phyloP scores from a whole-genome alignment of 2,113 vertebrate species.

The Stegostoma tigrinum region DNA sequence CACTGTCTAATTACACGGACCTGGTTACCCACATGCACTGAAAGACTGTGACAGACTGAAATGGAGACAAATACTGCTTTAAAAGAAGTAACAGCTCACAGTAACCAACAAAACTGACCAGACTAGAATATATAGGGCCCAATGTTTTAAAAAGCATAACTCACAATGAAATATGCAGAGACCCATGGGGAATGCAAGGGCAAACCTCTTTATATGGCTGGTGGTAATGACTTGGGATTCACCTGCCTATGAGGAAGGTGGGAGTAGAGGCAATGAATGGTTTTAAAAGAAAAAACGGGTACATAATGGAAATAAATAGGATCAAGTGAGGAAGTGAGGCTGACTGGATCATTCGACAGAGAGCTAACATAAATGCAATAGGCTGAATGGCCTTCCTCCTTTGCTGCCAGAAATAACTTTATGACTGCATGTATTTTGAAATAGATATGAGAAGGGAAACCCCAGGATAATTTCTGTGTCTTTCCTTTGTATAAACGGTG shows the following conservation, averaged over 20 bases:
- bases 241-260: background rate
- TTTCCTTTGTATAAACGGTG: background rate
- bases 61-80: background rate
- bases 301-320: background rate
- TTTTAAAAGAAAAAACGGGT: background rate
- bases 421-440: background rate
- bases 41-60: background rate
- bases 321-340: no score
- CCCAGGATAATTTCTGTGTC: background rate
- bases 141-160: background rate
- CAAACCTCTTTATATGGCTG: no score
- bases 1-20: no score
- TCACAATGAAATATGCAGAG: background rate
- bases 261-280: background rate
- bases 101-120: background rate
- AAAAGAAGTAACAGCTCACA: background rate
- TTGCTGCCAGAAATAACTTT: background rate
- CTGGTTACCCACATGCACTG: background rate
- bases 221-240: no score
- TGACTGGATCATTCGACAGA: no score
- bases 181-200: no score
- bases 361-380: background rate
- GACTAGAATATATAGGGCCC: background rate
- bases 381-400: background rate
- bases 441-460: background rate